These are phyloP conservation scores for Chirona hameri DNA, from an alignment of 2,888 invertebrate species.

Conservation along the genomic window DNA sequence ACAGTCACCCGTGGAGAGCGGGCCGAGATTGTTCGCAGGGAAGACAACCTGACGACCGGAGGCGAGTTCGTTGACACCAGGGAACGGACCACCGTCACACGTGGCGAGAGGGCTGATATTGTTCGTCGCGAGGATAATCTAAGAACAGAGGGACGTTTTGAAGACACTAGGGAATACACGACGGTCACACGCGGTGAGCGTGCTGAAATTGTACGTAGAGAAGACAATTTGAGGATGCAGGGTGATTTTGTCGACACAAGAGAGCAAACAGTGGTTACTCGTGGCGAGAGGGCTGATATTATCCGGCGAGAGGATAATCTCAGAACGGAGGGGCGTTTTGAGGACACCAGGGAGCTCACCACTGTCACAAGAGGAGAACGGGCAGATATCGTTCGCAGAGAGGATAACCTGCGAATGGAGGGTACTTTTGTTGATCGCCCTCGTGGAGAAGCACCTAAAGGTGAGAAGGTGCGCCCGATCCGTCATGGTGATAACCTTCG, in stretches of 20 bases:
- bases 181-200: constrained; percentile 38
- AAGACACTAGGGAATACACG: not conserved
- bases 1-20: constrained; percentile 36
- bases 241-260: constrained; percentile 43
- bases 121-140: constrained; percentile 38
- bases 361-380: constrained; percentile 49
- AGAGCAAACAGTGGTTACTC: constrained; percentile 27
- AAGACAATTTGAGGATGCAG: constrained; percentile 43
- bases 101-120: constrained; percentile 36
- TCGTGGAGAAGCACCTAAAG: constrained; percentile 50
- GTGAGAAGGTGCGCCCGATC: constrained; percentile 46
- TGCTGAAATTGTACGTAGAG: constrained; percentile 40
- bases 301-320: constrained; percentile 39
- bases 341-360: constrained; percentile 39
- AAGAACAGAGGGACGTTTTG: constrained; percentile 24
- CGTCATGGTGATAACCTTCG: constrained; percentile 48
- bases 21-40: constrained; percentile 34
- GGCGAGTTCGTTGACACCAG: constrained; percentile 43
- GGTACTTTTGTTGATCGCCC: constrained; percentile 52
- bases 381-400: constrained; percentile 41
- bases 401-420: constrained; percentile 59
- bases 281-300: constrained; percentile 36
- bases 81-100: constrained; percentile 26
- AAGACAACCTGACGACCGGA: constrained; percentile 50
- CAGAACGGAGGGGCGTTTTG: constrained; percentile 38